These are phyloP conservation scores for Callithrix jacchus DNA, from an alignment of 2,113 vertebrate species.

Conservation along the genomic window DNA sequence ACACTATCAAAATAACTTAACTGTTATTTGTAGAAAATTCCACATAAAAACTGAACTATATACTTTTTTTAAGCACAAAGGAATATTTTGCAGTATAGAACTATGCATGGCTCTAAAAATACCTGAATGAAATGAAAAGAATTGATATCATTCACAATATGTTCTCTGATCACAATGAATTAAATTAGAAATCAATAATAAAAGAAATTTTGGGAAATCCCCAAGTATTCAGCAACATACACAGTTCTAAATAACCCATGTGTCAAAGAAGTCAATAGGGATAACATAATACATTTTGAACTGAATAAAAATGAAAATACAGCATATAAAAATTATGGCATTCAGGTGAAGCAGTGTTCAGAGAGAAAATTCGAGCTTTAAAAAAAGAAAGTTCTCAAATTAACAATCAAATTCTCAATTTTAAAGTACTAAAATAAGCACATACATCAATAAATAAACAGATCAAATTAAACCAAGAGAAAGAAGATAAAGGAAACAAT, in stretches of 20 bases:
- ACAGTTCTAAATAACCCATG: background rate
- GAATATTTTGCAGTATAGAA: background rate
- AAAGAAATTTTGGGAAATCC: background rate
- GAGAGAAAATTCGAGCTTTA: background rate
- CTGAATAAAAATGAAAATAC: background rate
- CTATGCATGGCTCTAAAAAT: background rate
- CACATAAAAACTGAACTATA: background rate
- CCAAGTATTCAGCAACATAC: background rate
- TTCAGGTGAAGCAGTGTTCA: background rate
- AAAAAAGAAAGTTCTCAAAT: background rate
- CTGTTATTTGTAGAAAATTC: background rate
- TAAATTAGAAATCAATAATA: background rate
- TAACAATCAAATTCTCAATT: background rate
- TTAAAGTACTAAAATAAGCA: background rate
- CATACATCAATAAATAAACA: background rate
- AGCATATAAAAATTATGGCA: background rate
- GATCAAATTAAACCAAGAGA: background rate
- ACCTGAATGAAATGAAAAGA: background rate
- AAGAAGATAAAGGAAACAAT: background rate
- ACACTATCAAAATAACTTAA: background rate
- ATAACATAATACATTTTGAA: background rate
- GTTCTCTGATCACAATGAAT: background rate
- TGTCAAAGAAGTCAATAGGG: background rate
- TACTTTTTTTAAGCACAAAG: background rate
- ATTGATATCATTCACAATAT: background rate